phyloP scores from a whole-genome alignment of 92 coral and sea anemone genomes.

The Bergia puertoricense region DNA sequence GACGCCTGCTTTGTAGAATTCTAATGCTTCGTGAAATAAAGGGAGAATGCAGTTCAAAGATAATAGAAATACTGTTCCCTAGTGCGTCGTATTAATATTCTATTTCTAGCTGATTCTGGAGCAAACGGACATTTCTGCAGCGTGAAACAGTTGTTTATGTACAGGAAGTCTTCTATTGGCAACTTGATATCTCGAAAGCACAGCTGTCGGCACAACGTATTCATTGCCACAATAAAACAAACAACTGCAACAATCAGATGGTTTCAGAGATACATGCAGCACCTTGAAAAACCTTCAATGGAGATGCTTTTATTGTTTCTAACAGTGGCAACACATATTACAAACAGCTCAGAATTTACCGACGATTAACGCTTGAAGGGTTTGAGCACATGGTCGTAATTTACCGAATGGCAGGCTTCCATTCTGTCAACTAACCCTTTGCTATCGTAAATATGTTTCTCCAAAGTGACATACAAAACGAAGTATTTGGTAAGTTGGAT shows the following conservation, averaged over 20 bases:
- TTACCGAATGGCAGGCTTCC: background rate
- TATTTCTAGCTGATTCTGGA: background rate
- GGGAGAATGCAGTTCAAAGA: background rate
- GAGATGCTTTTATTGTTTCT: background rate
- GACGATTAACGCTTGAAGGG: background rate
- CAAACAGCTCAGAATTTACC: background rate
- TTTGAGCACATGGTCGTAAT: background rate
- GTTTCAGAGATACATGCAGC: background rate
- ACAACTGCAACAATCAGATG: background rate
- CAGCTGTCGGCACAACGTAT: background rate
- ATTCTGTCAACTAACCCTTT: background rate
- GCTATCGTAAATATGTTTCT: background rate
- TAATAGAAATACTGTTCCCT: background rate
- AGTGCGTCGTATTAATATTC: background rate
- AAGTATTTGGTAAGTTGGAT: conserved; percentile 1
- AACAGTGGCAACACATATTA: no score
- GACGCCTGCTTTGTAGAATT: background rate
- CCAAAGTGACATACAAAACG: background rate
- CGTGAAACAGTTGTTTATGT: no score
- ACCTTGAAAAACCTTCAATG: background rate
- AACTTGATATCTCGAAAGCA: background rate
- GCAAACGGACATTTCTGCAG: background rate
- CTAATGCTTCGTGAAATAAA: conserved; percentile 18
- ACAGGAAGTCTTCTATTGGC: background rate
- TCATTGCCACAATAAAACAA: background rate